Conservation (phyloP, 2,888 invertebrate species). For the Cryptocheilus praepositus region DNA sequence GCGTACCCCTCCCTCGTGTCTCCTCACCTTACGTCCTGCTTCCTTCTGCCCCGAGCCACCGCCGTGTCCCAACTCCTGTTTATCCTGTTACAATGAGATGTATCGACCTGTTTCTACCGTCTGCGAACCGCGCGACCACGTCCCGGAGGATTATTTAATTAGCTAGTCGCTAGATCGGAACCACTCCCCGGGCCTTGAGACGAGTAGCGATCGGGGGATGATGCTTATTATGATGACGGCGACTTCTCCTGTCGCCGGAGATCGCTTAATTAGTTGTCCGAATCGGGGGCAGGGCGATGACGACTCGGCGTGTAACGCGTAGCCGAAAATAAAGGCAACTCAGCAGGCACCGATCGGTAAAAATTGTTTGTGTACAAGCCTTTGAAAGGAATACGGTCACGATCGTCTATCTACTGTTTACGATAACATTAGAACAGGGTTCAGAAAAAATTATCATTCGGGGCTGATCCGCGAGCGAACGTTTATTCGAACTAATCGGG, state of each 20-base stretch:
- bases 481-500: no score
- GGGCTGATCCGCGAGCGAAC: no score
- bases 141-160: slow-evolving; percentile 73
- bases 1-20: slow-evolving; percentile 33
- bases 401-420: no score
- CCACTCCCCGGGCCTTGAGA: slow-evolving; percentile 13
- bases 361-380: no score
- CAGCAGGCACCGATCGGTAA: no score
- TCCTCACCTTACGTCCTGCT: slow-evolving; percentile 10
- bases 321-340: no score
- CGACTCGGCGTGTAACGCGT: no score
- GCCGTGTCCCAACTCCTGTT: slow-evolving; percentile 72
- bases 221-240: slow-evolving; percentile 1
- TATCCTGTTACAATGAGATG: slow-evolving; percentile 74
- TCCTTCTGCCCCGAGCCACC: slow-evolving; percentile 30
- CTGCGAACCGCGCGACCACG: slow-evolving; percentile 61
- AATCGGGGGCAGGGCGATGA: no score
- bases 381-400: no score
- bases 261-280: slow-evolving; percentile 10
- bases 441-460: no score
- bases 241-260: neutral
- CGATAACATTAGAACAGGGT: no score
- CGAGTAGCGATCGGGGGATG: neutral
- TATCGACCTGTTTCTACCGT: slow-evolving; percentile 71
- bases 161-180: slow-evolving; percentile 57